Evolutionary conservation across 1,140 invertebrate genomes (phyloP), one percentile per base, ranked within the genome.

Genomic region (Mizuhopecten yessoensis): DNA sequence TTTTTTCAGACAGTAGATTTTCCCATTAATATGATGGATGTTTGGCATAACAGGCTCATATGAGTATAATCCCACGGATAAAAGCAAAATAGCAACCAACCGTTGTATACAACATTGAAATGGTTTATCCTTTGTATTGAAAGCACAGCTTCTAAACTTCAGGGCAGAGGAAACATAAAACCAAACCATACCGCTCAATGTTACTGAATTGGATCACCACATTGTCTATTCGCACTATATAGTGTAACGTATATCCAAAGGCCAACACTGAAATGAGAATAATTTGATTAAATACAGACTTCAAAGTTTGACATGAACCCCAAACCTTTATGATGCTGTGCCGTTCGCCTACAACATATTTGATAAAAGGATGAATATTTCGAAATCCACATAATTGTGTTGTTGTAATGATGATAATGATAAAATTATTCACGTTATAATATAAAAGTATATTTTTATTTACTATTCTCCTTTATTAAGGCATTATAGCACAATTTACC

Each of bases 21-120:
- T 29, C 57, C 57, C n/a, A 75, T 75, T 75, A 75, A 75, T 75
- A 29, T 75, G 57, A 75, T 75, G 57, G 57, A 75, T 75, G 57
- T 75, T 29, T 75, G 57, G 57, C 23, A 29, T 1, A 75, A n/a
- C 5, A n/a, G n/a, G 5, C 23, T 75, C n/a, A n/a, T 75, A 75
- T 17, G 29, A 29, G 29, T 75, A 75, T 45, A 75, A n/a, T 75
- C n/a, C 15, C 57, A 29, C 23, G 2, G 17, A 57, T n/a, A 57
- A 20, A 9, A 20, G 2, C 23, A 11, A 20, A 3, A 57, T 23
- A 20, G 7, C 23, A 23, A 57, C 23, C 7, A 57, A 23, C 57
- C 23, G 57, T 3, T 29, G n/a, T 5, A 75, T n/a, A 11, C n/a
- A 75, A 5, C n/a, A 75, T 75, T 29, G 57, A 11, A 75, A 29